These are phyloP conservation scores for Otis tarda DNA, from an alignment of 2,113 vertebrate genomes.

Conservation along the genomic window DNA sequence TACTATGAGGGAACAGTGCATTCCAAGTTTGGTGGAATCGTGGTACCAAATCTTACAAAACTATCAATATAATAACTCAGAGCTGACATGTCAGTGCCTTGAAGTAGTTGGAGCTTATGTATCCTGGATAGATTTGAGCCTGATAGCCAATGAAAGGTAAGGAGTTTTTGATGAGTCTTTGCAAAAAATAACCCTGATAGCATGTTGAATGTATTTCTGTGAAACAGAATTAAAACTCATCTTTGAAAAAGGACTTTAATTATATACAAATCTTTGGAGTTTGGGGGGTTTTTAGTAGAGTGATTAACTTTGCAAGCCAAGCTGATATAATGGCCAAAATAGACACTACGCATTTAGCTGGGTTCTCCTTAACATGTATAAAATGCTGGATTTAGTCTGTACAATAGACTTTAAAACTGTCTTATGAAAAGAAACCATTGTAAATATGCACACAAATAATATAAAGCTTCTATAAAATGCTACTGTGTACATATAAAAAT, in stretches of 20 bases:
- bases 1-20: constrained; percentile 93
- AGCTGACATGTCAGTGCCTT: constrained; percentile 98
- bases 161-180: neutral
- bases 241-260: neutral
- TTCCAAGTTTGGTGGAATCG: constrained; percentile 95
- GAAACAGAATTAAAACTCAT: neutral
- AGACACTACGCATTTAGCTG: neutral
- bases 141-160: constrained; percentile 98
- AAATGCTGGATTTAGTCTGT: neutral
- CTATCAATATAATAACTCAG: constrained; percentile 91
- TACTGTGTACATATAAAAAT: neutral
- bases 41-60: constrained; percentile 98
- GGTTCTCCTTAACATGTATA: neutral
- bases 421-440: neutral
- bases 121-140: constrained; percentile 98
- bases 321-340: neutral
- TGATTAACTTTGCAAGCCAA: neutral
- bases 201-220: neutral
- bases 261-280: neutral
- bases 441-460: neutral
- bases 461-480: neutral
- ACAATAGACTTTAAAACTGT: neutral
- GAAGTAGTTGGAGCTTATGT: constrained; percentile 97
- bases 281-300: neutral
- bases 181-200: neutral